Evolutionary conservation across 2,888 invertebrate genomes (phyloP).

Genomic region (Trissolcus brochymenae): DNA sequence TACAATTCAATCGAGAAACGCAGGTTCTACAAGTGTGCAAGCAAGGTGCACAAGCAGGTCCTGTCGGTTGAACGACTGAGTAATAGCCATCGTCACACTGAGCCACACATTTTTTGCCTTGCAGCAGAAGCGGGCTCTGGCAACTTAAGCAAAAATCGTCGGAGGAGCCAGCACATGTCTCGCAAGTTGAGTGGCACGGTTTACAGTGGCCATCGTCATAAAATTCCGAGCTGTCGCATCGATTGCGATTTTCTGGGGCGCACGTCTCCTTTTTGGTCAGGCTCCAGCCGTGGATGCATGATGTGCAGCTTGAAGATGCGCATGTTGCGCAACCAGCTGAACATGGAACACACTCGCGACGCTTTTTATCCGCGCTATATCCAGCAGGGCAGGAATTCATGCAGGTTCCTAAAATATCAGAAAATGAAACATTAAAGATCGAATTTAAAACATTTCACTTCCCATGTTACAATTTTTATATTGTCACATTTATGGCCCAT

Average conservation of each 20-base stretch:
- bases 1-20: slow-evolving; percentile 87
- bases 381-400: slow-evolving; percentile 84
- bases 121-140: slow-evolving; percentile 83
- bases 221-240: slow-evolving; percentile 83
- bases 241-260: slow-evolving; percentile 83
- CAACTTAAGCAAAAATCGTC: slow-evolving; percentile 86
- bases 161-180: slow-evolving; percentile 88
- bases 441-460: no score
- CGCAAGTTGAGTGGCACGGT: slow-evolving; percentile 87
- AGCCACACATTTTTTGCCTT: slow-evolving; percentile 85
- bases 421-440: no score
- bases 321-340: slow-evolving; percentile 88
- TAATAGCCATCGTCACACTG: slow-evolving; percentile 87
- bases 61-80: slow-evolving; percentile 79
- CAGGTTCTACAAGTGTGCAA: slow-evolving; percentile 88
- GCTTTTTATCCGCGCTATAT: slow-evolving; percentile 86
- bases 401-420: slow-evolving; percentile 80
- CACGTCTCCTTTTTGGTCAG: slow-evolving; percentile 87
- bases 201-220: slow-evolving; percentile 84
- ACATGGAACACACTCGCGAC: slow-evolving; percentile 88
- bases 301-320: slow-evolving; percentile 83
- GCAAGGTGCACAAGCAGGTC: slow-evolving; percentile 83
- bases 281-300: slow-evolving; percentile 86
- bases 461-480: no score
- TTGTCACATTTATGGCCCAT: no score